phyloP scores from a whole-genome alignment of 2,888 invertebrate species.

The Zeuzera pyrina region DNA sequence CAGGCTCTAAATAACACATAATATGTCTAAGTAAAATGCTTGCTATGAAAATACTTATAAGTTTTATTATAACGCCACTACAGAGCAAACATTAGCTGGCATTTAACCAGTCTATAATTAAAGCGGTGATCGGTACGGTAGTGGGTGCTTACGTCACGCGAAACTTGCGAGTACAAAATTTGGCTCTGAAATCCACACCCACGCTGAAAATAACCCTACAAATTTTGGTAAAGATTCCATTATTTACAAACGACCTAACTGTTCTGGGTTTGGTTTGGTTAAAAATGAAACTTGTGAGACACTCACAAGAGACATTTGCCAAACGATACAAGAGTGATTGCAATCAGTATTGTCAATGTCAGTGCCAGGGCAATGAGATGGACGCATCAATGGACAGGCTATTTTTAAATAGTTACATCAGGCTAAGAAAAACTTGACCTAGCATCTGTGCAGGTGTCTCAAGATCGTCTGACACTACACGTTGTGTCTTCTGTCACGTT shows the following conservation, averaged over 20 bases:
- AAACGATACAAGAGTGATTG: constrained; percentile 33
- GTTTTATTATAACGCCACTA: constrained; percentile 37
- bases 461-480: constrained; percentile 3
- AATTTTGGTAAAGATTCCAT: constrained; percentile 7
- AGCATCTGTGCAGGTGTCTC: constrained; percentile 25
- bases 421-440: constrained; percentile 54
- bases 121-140: constrained; percentile 31
- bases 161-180: constrained; percentile 32
- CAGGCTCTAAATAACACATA: too few relatives aligned
- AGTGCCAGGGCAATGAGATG: constrained; percentile 55
- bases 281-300: not conserved
- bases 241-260: not conserved
- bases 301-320: constrained; percentile 27
- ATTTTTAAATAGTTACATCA: constrained; percentile 47
- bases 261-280: not conserved
- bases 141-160: constrained; percentile 31
- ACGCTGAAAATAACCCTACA: constrained; percentile 28
- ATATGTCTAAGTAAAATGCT: too few relatives aligned
- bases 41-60: too few relatives aligned
- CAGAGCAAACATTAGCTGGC: constrained; percentile 52
- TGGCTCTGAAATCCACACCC: constrained; percentile 47
- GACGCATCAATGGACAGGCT: constrained; percentile 52
- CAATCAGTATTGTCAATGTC: constrained; percentile 46
- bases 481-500: too few relatives aligned
- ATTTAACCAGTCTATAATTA: constrained; percentile 63